phyloP scores from a whole-genome alignment of 2,113 vertebrate genomes.

The Mustela lutreola region DNA sequence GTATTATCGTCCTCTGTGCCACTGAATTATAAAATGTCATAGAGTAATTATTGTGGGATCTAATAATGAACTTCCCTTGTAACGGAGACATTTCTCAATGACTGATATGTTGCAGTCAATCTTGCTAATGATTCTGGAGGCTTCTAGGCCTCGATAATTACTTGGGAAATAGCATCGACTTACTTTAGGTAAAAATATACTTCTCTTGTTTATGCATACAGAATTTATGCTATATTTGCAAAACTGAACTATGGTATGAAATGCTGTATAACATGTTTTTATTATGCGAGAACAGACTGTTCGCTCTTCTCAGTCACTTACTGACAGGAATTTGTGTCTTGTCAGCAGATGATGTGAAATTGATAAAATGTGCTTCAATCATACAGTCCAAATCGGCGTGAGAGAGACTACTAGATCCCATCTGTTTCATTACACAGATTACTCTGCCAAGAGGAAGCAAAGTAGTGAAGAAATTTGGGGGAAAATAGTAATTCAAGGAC shows the following conservation, averaged over 20 bases:
- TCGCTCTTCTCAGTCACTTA: not conserved
- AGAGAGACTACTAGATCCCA: not conserved
- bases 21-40: not conserved
- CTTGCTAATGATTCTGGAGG: constrained; percentile 51
- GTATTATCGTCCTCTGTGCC: not conserved
- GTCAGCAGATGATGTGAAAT: not conserved
- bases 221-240: constrained; percentile 58
- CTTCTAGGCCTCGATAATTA: constrained; percentile 51
- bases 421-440: not conserved
- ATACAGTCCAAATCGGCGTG: not conserved
- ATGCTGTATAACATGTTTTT: constrained; percentile 4
- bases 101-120: not conserved
- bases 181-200: constrained; percentile 51
- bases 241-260: not conserved
- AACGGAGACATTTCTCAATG: constrained; percentile 9
- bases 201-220: not conserved
- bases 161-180: constrained; percentile 44
- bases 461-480: not conserved
- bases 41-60: not conserved
- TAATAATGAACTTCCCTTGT: constrained; percentile 24
- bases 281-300: constrained; percentile 7
- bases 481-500: not conserved
- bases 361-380: not conserved
- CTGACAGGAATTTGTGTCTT: not conserved
- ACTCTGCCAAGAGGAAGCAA: not conserved